Conservation (phyloP, 2,797 vertebrate species). For the Neoniphon sammara region DNA sequence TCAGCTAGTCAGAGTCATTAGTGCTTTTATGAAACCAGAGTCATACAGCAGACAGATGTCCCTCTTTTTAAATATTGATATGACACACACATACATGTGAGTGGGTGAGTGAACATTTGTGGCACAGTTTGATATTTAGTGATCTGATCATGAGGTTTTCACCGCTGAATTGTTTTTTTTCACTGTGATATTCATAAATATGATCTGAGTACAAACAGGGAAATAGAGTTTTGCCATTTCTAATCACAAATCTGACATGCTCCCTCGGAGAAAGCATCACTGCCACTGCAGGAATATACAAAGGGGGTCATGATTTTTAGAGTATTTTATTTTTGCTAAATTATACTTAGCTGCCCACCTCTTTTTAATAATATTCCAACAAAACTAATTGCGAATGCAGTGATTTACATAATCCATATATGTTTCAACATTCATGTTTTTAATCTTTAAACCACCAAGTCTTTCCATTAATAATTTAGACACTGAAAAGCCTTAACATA, state of each 20-base stretch:
- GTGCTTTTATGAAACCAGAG: neutral
- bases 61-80: neutral
- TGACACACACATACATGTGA: neutral
- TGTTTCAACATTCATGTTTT: neutral
- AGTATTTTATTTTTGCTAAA: constrained; percentile 16
- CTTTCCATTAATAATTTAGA: neutral
- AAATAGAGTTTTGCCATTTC: neutral
- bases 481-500: neutral
- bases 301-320: constrained; percentile 2
- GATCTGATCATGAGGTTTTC: no score
- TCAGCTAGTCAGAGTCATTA: constrained; percentile 23
- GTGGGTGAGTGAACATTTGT: no score
- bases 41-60: constrained; percentile 6
- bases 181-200: no score
- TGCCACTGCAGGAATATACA: constrained; percentile 14
- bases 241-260: constrained; percentile 16
- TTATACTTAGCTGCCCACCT: neutral
- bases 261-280: constrained; percentile 4
- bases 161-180: no score
- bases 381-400: neutral
- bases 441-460: neutral
- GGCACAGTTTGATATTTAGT: no score
- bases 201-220: neutral
- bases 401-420: neutral
- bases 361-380: neutral